Percentiles rank a stretch among this genome's conserved stretches.
These are phyloP conservation scores for Hafferia zeledoni DNA, from an alignment of 2,797 vertebrate genomes.

Conservation along the genomic window DNA sequence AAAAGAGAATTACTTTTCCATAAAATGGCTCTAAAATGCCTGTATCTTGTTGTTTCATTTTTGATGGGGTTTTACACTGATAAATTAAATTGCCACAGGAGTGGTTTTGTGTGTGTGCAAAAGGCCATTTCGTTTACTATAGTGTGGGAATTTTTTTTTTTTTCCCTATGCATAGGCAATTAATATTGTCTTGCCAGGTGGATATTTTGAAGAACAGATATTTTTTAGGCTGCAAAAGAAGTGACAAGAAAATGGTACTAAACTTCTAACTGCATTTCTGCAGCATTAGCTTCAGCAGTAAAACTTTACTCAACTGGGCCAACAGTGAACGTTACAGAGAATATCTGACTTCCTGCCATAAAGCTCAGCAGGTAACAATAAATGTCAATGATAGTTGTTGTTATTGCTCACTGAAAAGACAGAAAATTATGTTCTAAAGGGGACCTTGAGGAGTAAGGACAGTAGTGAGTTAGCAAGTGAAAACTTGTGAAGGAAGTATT, in stretches of 20 bases:
- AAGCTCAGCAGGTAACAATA: background rate
- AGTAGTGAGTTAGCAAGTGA: background rate
- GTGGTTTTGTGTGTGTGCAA: background rate
- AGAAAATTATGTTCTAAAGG: background rate
- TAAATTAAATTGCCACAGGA: background rate
- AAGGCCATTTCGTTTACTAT: background rate
- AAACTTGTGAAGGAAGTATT: background rate
- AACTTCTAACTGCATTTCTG: background rate
- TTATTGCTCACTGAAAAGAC: background rate
- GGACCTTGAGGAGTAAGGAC: background rate
- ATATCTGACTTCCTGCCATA: background rate
- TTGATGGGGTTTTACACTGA: background rate
- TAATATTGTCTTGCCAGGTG: background rate
- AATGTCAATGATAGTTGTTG: background rate
- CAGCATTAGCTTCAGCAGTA: background rate
- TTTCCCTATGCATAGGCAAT: accelerated
- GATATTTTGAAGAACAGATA: background rate
- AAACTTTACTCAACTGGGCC: background rate
- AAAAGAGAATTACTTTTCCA: background rate
- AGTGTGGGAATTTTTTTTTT: background rate
- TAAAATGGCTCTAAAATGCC: background rate
- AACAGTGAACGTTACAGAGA: constrained; percentile 1
- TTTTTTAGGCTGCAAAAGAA: background rate
- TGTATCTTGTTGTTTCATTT: background rate
- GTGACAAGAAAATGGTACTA: background rate